phyloP scores from a whole-genome alignment of 2,888 invertebrate species.

The Dasypogon diadema region DNA sequence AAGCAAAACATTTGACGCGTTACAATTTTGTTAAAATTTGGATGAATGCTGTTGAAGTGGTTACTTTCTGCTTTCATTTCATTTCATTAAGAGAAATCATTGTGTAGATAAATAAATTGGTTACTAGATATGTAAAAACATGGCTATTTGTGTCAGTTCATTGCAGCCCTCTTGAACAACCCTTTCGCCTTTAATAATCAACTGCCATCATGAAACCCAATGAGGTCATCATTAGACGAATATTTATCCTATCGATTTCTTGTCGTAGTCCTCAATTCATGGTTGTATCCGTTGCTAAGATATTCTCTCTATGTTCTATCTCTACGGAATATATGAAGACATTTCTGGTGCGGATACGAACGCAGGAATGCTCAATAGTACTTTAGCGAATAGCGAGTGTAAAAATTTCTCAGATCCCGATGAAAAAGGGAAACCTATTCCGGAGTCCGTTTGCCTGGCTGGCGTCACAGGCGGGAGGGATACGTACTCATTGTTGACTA shows the following conservation, averaged over 20 bases:
- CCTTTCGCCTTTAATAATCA: no score
- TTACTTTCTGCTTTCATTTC: no score
- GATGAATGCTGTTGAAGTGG: no score
- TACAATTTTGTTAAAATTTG: no score
- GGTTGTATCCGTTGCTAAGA: neutral
- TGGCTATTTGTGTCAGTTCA: no score
- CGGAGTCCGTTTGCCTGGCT: neutral
- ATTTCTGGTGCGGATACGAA: neutral
- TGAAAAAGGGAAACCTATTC: neutral
- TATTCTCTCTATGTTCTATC: no score
- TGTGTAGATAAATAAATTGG: no score
- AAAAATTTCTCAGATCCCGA: neutral
- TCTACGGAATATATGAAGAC: neutral
- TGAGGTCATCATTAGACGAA: slow-evolving; percentile 10
- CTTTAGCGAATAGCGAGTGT: neutral
- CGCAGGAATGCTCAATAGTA: neutral
- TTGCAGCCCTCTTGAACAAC: no score
- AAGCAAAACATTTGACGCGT: no score
- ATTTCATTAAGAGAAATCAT: no score
- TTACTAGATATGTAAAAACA: no score
- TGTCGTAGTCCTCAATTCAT: neutral
- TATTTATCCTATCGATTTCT: slow-evolving; percentile 9
- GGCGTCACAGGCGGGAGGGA: neutral
- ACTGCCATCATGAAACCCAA: neutral
- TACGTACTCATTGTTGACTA: no score